Percentiles rank a stretch among this genome's conserved stretches.
phyloP scores from a whole-genome alignment of 2,888 invertebrate species.

The Cosmorhoe ocellata region DNA sequence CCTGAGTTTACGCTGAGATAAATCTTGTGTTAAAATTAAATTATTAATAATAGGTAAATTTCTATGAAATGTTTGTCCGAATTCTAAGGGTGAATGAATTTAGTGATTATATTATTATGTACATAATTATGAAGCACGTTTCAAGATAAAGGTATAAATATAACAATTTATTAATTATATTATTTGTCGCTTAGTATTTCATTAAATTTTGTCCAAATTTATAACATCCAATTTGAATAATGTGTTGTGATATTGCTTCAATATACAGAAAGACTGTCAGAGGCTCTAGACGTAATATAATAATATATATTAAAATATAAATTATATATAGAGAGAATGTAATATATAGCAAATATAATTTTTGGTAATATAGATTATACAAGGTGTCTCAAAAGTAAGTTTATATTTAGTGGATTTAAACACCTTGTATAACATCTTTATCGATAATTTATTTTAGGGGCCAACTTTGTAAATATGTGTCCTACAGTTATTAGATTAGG shows the following conservation, averaged over 20 bases:
- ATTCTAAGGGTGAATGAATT: constrained; percentile 1
- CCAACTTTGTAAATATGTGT: constrained; percentile 65
- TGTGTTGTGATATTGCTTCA: constrained; percentile 60
- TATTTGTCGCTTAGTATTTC: too few species aligned
- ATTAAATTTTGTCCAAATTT: too few species aligned
- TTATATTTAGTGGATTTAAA: too few species aligned
- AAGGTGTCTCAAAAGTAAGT: too few species aligned
- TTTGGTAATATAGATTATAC: constrained; percentile 40
- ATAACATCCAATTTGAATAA: constrained; percentile 29
- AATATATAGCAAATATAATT: constrained; percentile 39
- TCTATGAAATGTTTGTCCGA: too few species aligned
- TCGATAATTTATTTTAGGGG: constrained; percentile 60
- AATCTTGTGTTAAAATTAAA: too few species aligned
- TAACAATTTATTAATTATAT: constrained; percentile 1
- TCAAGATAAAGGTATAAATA: too few species aligned
- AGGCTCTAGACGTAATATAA: constrained; percentile 63
- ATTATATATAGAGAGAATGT: constrained; percentile 18
- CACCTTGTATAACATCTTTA: too few species aligned
- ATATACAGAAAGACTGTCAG: constrained; percentile 71
- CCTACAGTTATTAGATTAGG: constrained; percentile 51
- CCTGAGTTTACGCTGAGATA: too few species aligned
- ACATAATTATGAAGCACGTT: neutral
- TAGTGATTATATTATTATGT: neutral
- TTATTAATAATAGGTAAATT: too few species aligned
- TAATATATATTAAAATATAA: constrained; percentile 37